These are phyloP conservation scores for Luscinia megarhynchos DNA, from an alignment of 2,797 vertebrate genomes.

Conservation along the genomic window DNA sequence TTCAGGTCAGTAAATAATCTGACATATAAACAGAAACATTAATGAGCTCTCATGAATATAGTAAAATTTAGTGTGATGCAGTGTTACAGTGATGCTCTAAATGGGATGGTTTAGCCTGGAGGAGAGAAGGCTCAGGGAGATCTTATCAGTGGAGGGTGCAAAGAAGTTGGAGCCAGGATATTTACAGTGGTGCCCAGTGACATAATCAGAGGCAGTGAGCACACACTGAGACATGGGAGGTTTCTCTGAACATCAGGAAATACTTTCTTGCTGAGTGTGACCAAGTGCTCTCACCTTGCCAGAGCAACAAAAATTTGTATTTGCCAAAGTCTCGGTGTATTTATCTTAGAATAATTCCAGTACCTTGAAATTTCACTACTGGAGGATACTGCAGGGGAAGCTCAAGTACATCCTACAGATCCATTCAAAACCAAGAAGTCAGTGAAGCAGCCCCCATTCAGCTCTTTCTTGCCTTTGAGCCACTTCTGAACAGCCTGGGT, in stretches of 20 bases:
- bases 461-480: not conserved
- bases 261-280: not conserved
- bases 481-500: not conserved
- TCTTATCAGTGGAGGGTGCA: not conserved
- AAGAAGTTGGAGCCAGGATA: not conserved
- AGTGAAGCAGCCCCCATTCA: not conserved
- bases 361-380: not conserved
- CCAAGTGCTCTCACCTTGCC: not conserved
- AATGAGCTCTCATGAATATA: not conserved
- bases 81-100: not conserved
- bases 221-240: fast-evolving
- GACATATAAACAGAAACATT: not conserved
- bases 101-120: not conserved
- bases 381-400: not conserved
- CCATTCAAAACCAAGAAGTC: not conserved
- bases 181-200: not conserved
- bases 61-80: not conserved
- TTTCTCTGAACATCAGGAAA: not conserved
- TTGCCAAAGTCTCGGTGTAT: not conserved
- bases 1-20: not conserved
- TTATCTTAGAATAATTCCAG: not conserved
- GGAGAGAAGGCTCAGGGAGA: not conserved
- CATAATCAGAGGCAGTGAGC: not conserved
- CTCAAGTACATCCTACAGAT: not conserved
- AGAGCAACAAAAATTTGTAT: not conserved